Percentiles rank a stretch among this genome's conserved stretches.
Evolutionary conservation across 2,113 vertebrate species (phyloP).

Genomic region (Muntiacus muntjak): DNA sequence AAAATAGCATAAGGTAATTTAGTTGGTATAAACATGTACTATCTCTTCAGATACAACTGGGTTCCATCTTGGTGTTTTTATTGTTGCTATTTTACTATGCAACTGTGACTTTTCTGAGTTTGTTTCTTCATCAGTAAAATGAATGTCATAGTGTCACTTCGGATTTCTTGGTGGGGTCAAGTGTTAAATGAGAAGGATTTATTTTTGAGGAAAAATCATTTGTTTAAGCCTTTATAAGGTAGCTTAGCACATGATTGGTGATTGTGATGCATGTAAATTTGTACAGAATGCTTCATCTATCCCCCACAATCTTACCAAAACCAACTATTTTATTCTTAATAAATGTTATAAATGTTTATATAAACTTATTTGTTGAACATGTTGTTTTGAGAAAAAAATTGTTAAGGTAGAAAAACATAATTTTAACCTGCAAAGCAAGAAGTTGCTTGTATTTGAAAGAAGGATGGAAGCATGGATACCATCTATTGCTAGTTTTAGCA

Average conservation of each 20-base stretch:
- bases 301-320: neutral
- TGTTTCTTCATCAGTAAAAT: slow-evolving; percentile 28
- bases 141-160: neutral
- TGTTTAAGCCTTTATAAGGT: neutral
- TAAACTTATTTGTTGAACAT: slow-evolving; percentile 7
- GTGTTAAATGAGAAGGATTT: neutral
- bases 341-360: slow-evolving; percentile 8
- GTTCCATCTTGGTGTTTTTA: neutral
- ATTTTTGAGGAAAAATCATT: neutral
- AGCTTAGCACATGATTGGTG: neutral
- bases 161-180: neutral
- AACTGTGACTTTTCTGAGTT: slow-evolving; percentile 19
- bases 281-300: neutral
- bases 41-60: neutral
- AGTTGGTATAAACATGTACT: neutral
- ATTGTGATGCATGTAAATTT: slow-evolving; percentile 9
- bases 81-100: neutral
- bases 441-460: slow-evolving; percentile 26
- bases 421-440: slow-evolving; percentile 22
- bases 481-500: neutral
- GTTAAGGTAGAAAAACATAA: slow-evolving; percentile 16
- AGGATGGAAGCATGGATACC: neutral
- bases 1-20: neutral
- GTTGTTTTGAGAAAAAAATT: neutral
- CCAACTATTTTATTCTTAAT: slow-evolving; percentile 41